phyloP scores from a whole-genome alignment of 2,113 vertebrate genomes.

The Semicossyphus pulcher region DNA sequence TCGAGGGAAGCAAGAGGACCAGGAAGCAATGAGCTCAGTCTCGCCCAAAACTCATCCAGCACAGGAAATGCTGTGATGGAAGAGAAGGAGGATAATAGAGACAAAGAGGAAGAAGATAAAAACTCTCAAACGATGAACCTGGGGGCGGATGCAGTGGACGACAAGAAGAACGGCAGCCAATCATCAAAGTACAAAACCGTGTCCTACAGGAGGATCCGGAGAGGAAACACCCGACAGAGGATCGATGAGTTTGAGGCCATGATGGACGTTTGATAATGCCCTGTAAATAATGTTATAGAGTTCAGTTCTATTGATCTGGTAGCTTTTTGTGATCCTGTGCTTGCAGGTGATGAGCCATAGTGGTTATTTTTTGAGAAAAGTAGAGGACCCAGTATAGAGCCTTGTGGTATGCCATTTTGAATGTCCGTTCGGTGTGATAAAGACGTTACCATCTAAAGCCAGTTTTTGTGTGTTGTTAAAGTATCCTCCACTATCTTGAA shows the following conservation, averaged over 20 bases:
- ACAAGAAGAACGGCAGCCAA: slow-evolving; percentile 74
- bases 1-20: slow-evolving; percentile 9
- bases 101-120: background rate
- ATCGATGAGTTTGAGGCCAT: slow-evolving; percentile 95
- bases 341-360: too few species aligned
- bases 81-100: background rate
- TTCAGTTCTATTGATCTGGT: background rate
- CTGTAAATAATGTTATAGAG: background rate
- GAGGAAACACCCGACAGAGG: slow-evolving; percentile 94
- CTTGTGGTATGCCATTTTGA: background rate
- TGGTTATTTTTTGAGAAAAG: background rate
- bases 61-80: background rate
- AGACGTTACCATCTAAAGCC: background rate
- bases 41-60: background rate
- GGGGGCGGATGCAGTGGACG: slow-evolving; percentile 51
- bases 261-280: slow-evolving; percentile 83
- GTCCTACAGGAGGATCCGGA: slow-evolving; percentile 92
- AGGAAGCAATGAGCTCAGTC: background rate
- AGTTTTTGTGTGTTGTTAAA: background rate
- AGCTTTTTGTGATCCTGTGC: background rate
- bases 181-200: slow-evolving; percentile 90
- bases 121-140: background rate
- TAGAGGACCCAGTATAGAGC: background rate
- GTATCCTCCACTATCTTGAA: background rate
- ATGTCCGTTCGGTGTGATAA: background rate